These are phyloP conservation scores for Apoderus coryli DNA, from an alignment of 2,888 invertebrate genomes.

Conservation along the genomic window DNA sequence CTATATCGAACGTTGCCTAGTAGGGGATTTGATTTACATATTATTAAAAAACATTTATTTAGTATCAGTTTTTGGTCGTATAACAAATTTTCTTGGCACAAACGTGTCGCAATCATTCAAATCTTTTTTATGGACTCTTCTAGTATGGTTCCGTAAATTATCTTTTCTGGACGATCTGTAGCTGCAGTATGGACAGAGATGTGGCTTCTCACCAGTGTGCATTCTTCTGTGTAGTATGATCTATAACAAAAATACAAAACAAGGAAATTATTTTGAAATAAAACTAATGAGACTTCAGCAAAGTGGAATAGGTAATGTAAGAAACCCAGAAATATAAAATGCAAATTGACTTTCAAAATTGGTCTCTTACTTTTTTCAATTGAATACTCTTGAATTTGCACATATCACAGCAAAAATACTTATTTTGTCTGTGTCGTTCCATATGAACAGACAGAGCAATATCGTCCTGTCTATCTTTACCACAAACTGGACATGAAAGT, in stretches of 20 bases:
- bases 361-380: slow-evolving; percentile 38
- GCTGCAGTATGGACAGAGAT: slow-evolving; percentile 40
- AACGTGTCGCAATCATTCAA: slow-evolving; percentile 42
- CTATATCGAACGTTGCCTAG: no score
- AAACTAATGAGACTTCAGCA: no score
- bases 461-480: slow-evolving; percentile 37
- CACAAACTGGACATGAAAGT: slow-evolving; percentile 39
- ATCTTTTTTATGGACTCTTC: slow-evolving; percentile 40
- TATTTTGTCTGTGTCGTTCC: slow-evolving; percentile 35
- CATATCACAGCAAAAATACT: slow-evolving; percentile 39
- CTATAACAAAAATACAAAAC: no score
- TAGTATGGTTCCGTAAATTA: slow-evolving; percentile 40
- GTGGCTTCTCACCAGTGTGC: slow-evolving; percentile 42
- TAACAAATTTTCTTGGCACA: slow-evolving; percentile 31
- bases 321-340: no score
- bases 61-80: slow-evolving; percentile 6
- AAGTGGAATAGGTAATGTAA: no score
- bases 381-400: slow-evolving; percentile 41
- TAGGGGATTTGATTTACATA: no score
- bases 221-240: slow-evolving; percentile 40
- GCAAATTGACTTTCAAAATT: no score
- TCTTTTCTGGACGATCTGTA: slow-evolving; percentile 40
- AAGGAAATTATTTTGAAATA: no score
- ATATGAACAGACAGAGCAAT: slow-evolving; percentile 37
- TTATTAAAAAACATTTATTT: slow-evolving; percentile 1